Base-by-base conservation (phyloP, 1,140 invertebrate species). In the Brachionus calyciflorus region DNA sequence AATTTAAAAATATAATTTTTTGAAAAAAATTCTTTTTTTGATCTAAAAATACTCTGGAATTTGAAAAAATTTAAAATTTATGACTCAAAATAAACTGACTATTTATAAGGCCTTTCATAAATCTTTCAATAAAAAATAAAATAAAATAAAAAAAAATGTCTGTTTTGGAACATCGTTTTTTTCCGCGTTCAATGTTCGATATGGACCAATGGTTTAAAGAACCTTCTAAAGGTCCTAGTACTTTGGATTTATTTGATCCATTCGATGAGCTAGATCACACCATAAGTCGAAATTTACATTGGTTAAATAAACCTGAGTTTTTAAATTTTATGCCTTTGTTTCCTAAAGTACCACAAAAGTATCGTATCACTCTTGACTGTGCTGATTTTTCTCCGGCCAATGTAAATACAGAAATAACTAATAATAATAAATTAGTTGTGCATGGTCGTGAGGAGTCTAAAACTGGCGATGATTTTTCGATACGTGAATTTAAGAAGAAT, bases 261-360 rank as follows among this genome's bases (percentile, higher is more conserved):
- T 73, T 51, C 30, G 69, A 73, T 53, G 69, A 73, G 41, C 44
- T 73, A 14, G 69, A 73, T 30, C 21, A 73, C n/a, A 55, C 69
- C 7, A 73, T 73, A 0, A 51, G 69, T 19, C 4, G 69, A 30
- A 73, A 73, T 73, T 24, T 73, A 17, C 46, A 73, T 3, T 73
- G 69, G 69, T 6, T 73, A 12, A 55, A 51, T 41, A 55, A 49
- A 53, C 69, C 69, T 6, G 69, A 73, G 14, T 73, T 51, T 51
- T 55, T 73, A 28, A 73, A 73, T 19, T 73, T 51, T n/a, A 51
- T 51, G 46, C 69, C 69, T 12, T 37, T 73, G 3, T 73, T 73
- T 73, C 69, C 69, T 9, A 73, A 73, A 28, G 69, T 73, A 40
- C 69, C 69, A 9, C 69, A 73, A 33, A 73, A 73, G 33, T 73